Percentiles rank a stretch among this genome's conserved stretches.
Evolutionary conservation across 2,113 vertebrate genomes (phyloP).

Genomic region (Anarrhichthys ocellatus): DNA sequence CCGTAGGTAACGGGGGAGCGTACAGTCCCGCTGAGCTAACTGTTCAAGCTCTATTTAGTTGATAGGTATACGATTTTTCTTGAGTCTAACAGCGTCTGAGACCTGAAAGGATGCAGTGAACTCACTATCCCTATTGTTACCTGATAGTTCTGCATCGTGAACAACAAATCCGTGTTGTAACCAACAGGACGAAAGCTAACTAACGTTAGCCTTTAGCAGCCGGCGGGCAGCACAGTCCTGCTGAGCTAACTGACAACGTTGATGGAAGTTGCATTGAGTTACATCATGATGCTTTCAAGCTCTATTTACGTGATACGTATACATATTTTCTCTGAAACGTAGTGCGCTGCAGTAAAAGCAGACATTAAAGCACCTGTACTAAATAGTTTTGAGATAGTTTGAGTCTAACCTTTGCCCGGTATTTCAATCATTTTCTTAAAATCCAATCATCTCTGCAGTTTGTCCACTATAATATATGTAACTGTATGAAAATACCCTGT

Average conservation of each 20-base stretch:
- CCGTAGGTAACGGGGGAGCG: no score
- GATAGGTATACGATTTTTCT: no score
- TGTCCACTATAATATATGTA: not conserved
- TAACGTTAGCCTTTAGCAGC: not conserved
- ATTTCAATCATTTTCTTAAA: not conserved
- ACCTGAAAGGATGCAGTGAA: not conserved
- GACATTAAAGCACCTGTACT: not conserved
- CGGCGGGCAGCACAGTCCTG: not conserved
- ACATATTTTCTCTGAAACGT: not conserved
- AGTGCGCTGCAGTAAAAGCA: not conserved
- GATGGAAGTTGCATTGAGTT: not conserved
- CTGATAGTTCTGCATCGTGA: no score
- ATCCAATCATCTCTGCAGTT: not conserved
- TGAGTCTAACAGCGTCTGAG: no score
- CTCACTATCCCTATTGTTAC: no score
- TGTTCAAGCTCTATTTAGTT: no score
- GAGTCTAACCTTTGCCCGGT: not conserved
- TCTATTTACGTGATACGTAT: not conserved
- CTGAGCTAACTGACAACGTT: not conserved
- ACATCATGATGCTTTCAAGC: not conserved
- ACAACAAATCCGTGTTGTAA: no score
- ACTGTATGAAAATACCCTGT: constrained; percentile 14
- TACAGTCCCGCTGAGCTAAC: no score
- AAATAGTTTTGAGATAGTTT: not conserved
- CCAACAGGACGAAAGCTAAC: not conserved